Conservation (phyloP, 2,888 invertebrate species). For the Idaea aversata region DNA sequence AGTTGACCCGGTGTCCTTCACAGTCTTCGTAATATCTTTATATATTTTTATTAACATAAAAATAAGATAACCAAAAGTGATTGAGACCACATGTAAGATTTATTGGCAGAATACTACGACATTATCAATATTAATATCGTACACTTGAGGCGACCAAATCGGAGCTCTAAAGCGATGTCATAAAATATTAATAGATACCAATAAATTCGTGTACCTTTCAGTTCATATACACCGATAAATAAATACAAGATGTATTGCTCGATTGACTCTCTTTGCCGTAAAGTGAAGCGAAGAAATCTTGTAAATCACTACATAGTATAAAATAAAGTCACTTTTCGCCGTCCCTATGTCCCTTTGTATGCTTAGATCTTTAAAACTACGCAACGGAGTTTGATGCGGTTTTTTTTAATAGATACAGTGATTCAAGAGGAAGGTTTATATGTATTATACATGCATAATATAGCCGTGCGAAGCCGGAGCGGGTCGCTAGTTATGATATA, state of each 20-base stretch:
- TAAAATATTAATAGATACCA: not conserved
- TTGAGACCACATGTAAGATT: not conserved
- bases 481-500: no score
- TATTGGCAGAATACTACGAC: not conserved
- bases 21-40: not conserved
- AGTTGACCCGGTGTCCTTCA: not conserved
- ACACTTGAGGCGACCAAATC: not conserved
- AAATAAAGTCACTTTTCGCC: no score
- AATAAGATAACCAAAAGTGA: not conserved
- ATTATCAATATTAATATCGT: not conserved
- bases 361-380: no score
- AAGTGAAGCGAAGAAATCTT: constrained; percentile 13
- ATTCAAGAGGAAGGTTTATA: no score
- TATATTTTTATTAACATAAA: not conserved
- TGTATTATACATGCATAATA: no score
- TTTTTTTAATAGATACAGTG: no score
- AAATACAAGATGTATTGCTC: not conserved
- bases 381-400: no score
- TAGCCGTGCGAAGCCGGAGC: no score
- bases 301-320: no score
- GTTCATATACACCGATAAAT: not conserved
- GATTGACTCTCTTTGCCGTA: constrained; percentile 9
- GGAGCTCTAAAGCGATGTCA: not conserved
- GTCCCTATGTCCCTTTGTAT: no score
- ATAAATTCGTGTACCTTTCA: not conserved